Base-by-base conservation (phyloP, 1,140 invertebrate species). In the Rhynchophorus ferrugineus region DNA sequence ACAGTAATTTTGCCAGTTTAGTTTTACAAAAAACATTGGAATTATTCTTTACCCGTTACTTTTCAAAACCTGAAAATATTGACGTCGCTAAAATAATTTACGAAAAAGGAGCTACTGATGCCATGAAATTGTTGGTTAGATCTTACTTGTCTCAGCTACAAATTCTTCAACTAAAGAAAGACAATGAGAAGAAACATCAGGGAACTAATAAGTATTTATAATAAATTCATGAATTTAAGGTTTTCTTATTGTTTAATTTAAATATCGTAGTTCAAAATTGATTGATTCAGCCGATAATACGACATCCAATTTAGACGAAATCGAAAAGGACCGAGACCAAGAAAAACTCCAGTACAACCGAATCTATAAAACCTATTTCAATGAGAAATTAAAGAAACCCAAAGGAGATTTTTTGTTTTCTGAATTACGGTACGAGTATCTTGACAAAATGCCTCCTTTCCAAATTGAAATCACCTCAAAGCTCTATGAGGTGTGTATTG, bases 11-110 rank as follows among this genome's bases (percentile, higher is more conserved):
- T 24, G 75, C 75, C 3, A 75, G 73, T 16, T 58, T 65, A 2
- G 74, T 77, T 2, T 61, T 80, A 8, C 78, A 79, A 53, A 59
- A 71, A 18, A 77, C 75, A 18, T 63, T 79, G n/a, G 78, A 79
- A 60, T 69, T 62, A 19, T 76, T 76, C 56, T 64, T 78, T 18
- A 64, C 70, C 5, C 57, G 60, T 22, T 74, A 73, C 51, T 76
- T 76, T 52, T 58, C 62, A 3, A 65, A 67, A 17, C 58, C 65
- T 19, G 61, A 69, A 43, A 46, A 34, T 53, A 65, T 34, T 48
- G 65, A 58, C 61, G 56, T 39, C 33, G 59, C 29, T 29, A 66
- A 71, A 56, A 60, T 72, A 21, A 63, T 59, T 16, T 70, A 72
- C 11, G 72, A 76, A 56, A 65, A 70, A 29, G 69, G 73, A 14